Base-by-base conservation (phyloP, 1,140 invertebrate genomes). In the Colletes latitarsis region DNA sequence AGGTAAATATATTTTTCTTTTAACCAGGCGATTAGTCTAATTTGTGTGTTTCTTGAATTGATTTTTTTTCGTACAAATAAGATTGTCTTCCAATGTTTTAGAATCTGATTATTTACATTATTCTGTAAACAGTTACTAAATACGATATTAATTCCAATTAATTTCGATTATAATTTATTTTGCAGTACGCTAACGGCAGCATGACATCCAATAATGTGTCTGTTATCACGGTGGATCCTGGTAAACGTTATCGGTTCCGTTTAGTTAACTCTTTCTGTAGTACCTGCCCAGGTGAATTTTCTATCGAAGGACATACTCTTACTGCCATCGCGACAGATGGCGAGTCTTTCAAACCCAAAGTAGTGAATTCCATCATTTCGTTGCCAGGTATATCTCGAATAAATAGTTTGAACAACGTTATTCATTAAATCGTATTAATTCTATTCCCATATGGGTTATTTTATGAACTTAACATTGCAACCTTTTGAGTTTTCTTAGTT, bases 251-350 rank as follows among this genome's bases (percentile, higher is more conserved):
- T 82, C 89, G 95, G 58, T 94, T 95, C 63, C 88, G 95, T 39
- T 77, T 95, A 4, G 91, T 95, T 19, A 94, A 93, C 81, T 93
- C 92, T 66, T 93, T 93, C 77, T 89, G 94, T 39, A 81, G 94
- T 12, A 91, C 92, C 69, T 95, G 94, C 78, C 92, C 94, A 5
- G 89, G 93, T 52, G 78, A 91, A 82, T 76, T 95, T 12, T 93
- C 92, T 0, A 90, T 96, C 53, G 93, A 95, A 82, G 86, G 91
- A 41, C 95, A 96, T 82, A 89, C 82, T 6, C 43, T 95, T 14
- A 91, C 88, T 12, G 85, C 95, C 1, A 94, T 96, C 46, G 91
- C 93, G 0, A 88, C 92, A 5, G 95, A 96, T 85, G 94, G 94
- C 1, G 57, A 77, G 46, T 12, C 70, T 15, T 10, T 83, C 6